phyloP scores from a whole-genome alignment of 1,140 invertebrate genomes.

The Dreissena polymorpha region DNA sequence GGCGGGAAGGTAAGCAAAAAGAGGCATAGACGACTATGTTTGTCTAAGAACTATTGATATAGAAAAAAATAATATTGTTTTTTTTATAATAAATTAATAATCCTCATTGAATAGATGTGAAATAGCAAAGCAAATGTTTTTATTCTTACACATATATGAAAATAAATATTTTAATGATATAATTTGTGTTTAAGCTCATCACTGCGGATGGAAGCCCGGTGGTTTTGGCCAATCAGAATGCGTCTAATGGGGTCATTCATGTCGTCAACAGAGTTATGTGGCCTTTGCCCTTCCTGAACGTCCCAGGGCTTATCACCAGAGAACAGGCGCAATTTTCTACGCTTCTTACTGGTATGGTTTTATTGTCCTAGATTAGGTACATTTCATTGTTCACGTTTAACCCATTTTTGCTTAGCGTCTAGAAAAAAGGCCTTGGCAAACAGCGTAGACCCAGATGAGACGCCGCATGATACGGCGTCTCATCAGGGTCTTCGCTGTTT shows the following conservation, averaged over 20 bases:
- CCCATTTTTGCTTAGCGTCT: no score
- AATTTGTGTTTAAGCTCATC: constrained; percentile 18
- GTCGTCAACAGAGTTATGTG: constrained; percentile 36
- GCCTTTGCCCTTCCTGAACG: constrained; percentile 34
- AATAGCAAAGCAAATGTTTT: no score
- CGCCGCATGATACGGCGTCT: no score
- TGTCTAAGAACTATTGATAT: not conserved
- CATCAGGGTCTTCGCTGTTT: no score
- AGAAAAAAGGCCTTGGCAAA: no score
- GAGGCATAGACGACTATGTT: not conserved
- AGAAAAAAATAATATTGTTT: not conserved
- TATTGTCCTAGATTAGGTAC: not conserved
- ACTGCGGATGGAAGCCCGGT: constrained; percentile 49
- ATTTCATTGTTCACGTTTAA: no score
- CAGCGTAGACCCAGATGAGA: no score
- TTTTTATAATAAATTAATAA: not conserved
- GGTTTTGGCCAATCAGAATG: constrained; percentile 34
- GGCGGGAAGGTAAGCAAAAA: constrained; percentile 51
- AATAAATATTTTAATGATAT: no score
- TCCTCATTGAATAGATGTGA: no score
- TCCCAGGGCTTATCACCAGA: constrained; percentile 27
- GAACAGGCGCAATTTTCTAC: constrained; percentile 18
- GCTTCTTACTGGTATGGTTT: constrained; percentile 27
- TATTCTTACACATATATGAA: no score
- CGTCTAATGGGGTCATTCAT: constrained; percentile 41